These are phyloP conservation scores for Channa striata DNA, from an alignment of 2,797 vertebrate genomes.

Conservation along the genomic window DNA sequence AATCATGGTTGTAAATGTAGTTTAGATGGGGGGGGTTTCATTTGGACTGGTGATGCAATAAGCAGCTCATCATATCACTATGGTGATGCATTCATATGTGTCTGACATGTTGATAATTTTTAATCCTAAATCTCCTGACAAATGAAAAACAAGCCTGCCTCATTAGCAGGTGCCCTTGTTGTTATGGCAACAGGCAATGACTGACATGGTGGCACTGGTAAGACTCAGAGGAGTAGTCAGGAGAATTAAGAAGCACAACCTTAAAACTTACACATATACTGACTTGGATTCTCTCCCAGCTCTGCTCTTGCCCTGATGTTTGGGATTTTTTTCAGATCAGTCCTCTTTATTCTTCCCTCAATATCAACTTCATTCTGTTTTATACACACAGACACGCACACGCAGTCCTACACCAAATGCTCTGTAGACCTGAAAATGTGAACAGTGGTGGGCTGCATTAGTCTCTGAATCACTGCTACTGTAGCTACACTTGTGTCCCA, in stretches of 20 bases:
- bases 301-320: background rate
- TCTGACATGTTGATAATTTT: constrained; percentile 62
- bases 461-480: constrained; percentile 66
- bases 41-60: constrained; percentile 37
- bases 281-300: background rate
- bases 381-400: background rate
- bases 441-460: constrained; percentile 57
- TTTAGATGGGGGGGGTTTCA: constrained; percentile 3
- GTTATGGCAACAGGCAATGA: constrained; percentile 73
- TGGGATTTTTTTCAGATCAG: constrained; percentile 18
- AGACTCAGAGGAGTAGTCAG: constrained; percentile 21
- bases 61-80: constrained; percentile 27
- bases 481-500: constrained; percentile 56
- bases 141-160: constrained; percentile 52
- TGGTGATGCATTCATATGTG: constrained; percentile 39
- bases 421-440: constrained; percentile 45
- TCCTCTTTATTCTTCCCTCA: background rate
- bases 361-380: constrained; percentile 14
- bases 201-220: constrained; percentile 43
- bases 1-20: constrained; percentile 27
- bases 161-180: constrained; percentile 56
- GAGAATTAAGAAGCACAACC: constrained; percentile 7
- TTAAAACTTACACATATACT: constrained; percentile 1
- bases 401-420: constrained; percentile 25
- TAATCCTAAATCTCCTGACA: constrained; percentile 62